phyloP scores from a whole-genome alignment of 1,140 invertebrate species.

The Lycorma delicatula region DNA sequence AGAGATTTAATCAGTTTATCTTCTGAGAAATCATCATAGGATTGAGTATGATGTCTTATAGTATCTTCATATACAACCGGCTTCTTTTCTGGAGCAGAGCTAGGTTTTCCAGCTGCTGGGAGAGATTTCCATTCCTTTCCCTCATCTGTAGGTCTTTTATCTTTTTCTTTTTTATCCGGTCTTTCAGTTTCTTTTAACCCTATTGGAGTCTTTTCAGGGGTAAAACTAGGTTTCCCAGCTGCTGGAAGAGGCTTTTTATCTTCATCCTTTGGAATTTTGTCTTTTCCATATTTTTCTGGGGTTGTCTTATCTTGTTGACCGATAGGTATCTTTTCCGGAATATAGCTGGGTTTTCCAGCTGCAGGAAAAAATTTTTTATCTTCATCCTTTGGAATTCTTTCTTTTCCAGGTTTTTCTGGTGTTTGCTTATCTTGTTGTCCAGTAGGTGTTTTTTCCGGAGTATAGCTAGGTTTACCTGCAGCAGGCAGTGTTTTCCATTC shows the following conservation, averaged over 20 bases:
- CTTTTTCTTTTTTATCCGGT: no score
- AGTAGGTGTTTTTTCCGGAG: background rate
- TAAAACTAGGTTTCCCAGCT: background rate
- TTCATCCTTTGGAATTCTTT: background rate
- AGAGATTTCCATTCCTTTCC: background rate
- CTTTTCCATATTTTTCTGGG: background rate
- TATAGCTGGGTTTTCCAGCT: background rate
- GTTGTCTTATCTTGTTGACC: background rate
- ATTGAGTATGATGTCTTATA: no score
- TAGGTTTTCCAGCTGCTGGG: constrained; percentile 10
- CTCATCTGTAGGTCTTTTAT: no score
- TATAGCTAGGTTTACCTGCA: background rate
- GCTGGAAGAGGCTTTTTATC: background rate
- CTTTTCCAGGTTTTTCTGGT: background rate
- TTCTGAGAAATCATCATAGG: no score
- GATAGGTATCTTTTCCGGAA: background rate
- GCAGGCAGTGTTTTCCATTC: background rate
- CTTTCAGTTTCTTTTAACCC: no score
- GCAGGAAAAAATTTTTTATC: background rate
- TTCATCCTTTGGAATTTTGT: background rate
- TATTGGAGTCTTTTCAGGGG: background rate
- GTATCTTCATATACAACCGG: no score
- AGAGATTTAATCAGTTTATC: no score
- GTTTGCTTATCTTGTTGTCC: background rate
- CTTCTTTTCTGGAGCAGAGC: no score